Evolutionary conservation across 1,140 invertebrate genomes (phyloP).

Genomic region (Fopius arisanus): DNA sequence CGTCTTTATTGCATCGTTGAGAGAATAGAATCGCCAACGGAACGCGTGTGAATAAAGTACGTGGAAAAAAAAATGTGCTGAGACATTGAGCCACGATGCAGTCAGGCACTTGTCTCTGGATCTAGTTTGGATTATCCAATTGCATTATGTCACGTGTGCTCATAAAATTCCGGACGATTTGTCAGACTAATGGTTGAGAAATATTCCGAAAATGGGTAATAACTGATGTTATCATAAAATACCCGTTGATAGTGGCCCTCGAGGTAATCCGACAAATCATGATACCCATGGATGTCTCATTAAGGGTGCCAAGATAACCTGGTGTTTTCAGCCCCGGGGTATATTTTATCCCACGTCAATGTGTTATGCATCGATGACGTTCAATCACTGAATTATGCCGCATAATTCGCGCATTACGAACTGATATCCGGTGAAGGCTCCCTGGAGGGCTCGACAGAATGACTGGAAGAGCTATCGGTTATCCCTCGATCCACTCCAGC

Average conservation of each 20-base stretch:
- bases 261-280: slow-evolving; percentile 41
- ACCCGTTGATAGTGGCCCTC: slow-evolving; percentile 12
- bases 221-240: slow-evolving; percentile 14
- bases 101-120: not conserved
- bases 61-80: not conserved
- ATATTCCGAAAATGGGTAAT: not conserved
- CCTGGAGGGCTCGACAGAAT: not conserved
- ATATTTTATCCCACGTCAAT: slow-evolving; percentile 16
- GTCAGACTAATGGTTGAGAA: not conserved
- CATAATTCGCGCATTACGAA: slow-evolving; percentile 42
- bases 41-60: not conserved
- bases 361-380: slow-evolving; percentile 33
- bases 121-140: not conserved
- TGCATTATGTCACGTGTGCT: not conserved
- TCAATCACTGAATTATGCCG: slow-evolving; percentile 39
- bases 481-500: not conserved
- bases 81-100: not conserved
- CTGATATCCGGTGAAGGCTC: slow-evolving; percentile 33
- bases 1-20: slow-evolving; percentile 49
- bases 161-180: not conserved
- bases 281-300: slow-evolving; percentile 47
- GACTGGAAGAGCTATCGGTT: not conserved
- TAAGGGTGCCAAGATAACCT: slow-evolving; percentile 35
- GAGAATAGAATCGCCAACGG: slow-evolving; percentile 24
- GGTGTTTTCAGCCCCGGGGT: slow-evolving; percentile 24